Percentiles rank a stretch among this genome's conserved stretches.
Evolutionary conservation across 2,797 vertebrate genomes (phyloP).

Genomic region (Eulemur rubriventer): DNA sequence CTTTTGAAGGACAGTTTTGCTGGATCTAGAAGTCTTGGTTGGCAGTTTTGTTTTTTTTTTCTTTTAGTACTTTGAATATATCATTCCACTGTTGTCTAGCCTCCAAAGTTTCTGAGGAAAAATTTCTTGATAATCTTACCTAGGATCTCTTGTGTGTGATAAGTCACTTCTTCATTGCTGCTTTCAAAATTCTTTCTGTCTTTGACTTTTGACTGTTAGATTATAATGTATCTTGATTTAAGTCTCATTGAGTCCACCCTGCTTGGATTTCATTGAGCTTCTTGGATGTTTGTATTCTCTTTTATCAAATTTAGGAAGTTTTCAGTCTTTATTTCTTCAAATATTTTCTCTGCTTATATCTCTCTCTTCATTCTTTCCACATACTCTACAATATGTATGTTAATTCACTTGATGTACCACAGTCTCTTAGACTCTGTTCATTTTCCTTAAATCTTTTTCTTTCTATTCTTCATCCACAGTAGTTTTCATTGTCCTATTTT

Average conservation of each 20-base stretch:
- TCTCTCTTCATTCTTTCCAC: background rate
- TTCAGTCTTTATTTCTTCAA: background rate
- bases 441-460: background rate
- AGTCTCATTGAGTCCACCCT: background rate
- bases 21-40: background rate
- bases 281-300: background rate
- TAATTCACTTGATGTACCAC: background rate
- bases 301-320: background rate
- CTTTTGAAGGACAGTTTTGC: background rate
- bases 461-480: background rate
- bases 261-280: background rate
- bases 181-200: background rate
- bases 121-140: background rate
- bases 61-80: background rate
- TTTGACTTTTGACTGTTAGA: background rate
- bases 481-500: background rate
- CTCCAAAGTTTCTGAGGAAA: background rate
- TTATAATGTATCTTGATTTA: background rate
- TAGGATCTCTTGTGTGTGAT: background rate
- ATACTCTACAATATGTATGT: background rate
- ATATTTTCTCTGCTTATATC: background rate
- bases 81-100: background rate
- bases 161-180: background rate
- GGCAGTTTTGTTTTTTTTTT: background rate
- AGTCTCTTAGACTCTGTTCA: background rate